Conservation (phyloP, 1,140 invertebrate species). For the Branchinecta lindahli region DNA sequence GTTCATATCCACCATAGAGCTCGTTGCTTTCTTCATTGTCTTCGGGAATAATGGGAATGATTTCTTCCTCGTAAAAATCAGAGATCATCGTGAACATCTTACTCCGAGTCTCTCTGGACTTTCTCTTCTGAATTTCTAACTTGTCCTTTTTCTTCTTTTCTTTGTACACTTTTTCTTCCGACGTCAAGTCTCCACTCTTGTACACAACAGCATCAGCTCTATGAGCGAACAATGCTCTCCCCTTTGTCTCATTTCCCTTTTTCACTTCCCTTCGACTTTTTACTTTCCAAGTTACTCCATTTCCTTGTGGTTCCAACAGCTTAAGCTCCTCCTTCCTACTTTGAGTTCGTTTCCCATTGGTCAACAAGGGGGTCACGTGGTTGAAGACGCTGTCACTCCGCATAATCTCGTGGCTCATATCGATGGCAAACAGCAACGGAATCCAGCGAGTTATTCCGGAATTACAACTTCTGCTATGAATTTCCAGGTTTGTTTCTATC, state of each 20-base stretch:
- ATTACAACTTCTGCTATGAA: neutral
- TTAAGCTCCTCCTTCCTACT: neutral
- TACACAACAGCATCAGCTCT: neutral
- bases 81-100: neutral
- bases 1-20: neutral
- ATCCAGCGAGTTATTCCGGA: neutral
- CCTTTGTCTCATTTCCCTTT: neutral
- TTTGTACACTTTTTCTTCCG: neutral
- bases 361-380: neutral
- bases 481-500: neutral
- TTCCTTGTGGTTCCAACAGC: neutral
- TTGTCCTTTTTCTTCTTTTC: neutral
- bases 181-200: neutral
- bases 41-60: neutral
- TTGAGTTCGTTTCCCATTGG: neutral
- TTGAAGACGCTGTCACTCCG: neutral
- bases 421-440: neutral
- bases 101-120: neutral
- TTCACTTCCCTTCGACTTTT: neutral
- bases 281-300: constrained; percentile 1
- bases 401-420: neutral
- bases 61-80: constrained; percentile 1
- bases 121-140: neutral
- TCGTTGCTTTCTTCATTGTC: neutral
- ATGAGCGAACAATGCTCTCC: too few relatives aligned